Percentiles rank a stretch among this genome's conserved stretches.
phyloP scores from a whole-genome alignment of 1,140 invertebrate genomes.

The Cotesia glomerata region DNA sequence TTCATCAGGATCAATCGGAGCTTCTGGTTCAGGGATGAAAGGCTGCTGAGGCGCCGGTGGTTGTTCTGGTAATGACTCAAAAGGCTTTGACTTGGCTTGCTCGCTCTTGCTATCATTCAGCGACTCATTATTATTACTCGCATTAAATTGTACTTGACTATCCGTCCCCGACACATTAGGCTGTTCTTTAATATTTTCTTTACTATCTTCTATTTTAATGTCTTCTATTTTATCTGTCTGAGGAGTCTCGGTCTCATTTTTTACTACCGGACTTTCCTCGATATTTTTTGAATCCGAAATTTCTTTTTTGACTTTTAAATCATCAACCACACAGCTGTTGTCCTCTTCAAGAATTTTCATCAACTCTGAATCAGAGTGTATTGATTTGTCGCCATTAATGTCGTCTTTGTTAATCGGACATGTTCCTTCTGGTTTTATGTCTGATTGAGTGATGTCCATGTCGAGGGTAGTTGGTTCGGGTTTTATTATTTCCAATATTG shows the following conservation, averaged over 20 bases:
- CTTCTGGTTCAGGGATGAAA: constrained; percentile 76
- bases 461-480: constrained; percentile 14
- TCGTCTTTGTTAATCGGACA: constrained; percentile 43
- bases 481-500: constrained; percentile 52
- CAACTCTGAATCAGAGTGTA: constrained; percentile 57
- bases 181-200: background rate
- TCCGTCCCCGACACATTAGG: constrained; percentile 16
- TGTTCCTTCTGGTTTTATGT: constrained; percentile 37
- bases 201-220: background rate
- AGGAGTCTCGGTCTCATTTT: background rate
- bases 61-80: constrained; percentile 32
- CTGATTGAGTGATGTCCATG: constrained; percentile 30
- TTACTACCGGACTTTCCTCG: background rate
- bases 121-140: constrained; percentile 44
- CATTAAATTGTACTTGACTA: constrained; percentile 49
- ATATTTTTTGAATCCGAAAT: constrained; percentile 29
- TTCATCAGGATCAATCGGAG: constrained; percentile 78
- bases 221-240: background rate
- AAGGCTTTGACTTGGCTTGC: background rate
- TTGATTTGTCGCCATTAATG: constrained; percentile 49
- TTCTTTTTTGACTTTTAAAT: constrained; percentile 49
- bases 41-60: constrained; percentile 39
- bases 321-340: constrained; percentile 47
- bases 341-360: constrained; percentile 62
- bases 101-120: constrained; percentile 32